Evolutionary conservation across 2,113 vertebrate species (phyloP).

Genomic region (Picathartes gymnocephalus): DNA sequence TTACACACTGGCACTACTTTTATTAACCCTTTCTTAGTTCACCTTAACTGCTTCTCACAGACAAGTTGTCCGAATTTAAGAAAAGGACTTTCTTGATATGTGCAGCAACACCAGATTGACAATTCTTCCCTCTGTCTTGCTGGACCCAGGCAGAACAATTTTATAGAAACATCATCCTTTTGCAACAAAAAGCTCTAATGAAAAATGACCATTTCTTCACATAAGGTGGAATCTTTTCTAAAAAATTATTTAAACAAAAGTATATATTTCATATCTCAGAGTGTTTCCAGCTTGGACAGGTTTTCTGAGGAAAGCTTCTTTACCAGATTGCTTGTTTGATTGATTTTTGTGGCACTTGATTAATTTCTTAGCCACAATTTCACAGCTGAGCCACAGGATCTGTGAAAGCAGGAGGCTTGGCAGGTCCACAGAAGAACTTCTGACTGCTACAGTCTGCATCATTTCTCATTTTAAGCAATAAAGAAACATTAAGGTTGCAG

Average conservation of each 20-base stretch:
- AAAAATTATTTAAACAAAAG: not conserved
- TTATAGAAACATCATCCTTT: not conserved
- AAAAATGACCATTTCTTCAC: not conserved
- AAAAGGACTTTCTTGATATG: not conserved
- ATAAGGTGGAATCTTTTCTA: not conserved
- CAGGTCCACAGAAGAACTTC: not conserved
- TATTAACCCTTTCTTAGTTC: constrained; percentile 11
- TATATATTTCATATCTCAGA: not conserved
- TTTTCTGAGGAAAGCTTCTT: not conserved
- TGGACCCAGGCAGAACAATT: not conserved
- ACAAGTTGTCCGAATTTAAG: not conserved
- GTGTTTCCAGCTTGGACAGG: not conserved
- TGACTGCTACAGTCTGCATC: not conserved
- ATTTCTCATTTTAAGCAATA: not conserved
- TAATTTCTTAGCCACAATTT: not conserved
- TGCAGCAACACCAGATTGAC: not conserved
- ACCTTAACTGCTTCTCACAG: not conserved
- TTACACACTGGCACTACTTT: constrained; percentile 26
- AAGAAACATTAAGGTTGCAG: not conserved
- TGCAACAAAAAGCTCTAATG: not conserved
- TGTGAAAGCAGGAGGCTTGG: not conserved
- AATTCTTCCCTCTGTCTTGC: not conserved
- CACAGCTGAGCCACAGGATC: not conserved
- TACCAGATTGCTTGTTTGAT: not conserved
- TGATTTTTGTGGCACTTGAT: not conserved